A percentile compares a stretch with the other conserved stretches of the same genome.
These are phyloP conservation scores for Eublepharis macularius DNA, from an alignment of 2,113 vertebrate species.

Conservation along the genomic window DNA sequence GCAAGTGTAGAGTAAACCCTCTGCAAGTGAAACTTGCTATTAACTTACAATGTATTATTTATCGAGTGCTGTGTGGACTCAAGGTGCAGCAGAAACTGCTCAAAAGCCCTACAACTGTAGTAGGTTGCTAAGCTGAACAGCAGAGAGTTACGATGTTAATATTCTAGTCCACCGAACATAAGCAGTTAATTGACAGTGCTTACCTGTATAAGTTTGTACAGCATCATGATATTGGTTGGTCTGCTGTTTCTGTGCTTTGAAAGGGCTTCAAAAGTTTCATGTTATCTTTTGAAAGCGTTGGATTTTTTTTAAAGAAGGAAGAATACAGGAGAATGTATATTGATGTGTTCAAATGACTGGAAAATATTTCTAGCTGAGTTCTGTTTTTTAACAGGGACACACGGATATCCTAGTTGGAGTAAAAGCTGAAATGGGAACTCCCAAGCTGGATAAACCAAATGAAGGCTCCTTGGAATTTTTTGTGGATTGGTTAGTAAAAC, in stretches of 20 bases:
- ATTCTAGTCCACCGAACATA: not conserved
- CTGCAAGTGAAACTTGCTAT: not conserved
- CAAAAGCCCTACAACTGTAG: not conserved
- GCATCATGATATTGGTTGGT: not conserved
- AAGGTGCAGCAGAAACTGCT: not conserved
- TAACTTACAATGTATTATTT: not conserved
- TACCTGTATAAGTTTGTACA: not conserved
- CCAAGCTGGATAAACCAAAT: slow-evolving; percentile 82
- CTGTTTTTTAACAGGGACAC: slow-evolving; percentile 81
- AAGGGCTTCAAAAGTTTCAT: not conserved
- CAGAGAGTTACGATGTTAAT: not conserved
- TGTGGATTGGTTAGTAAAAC: slow-evolving; percentile 90
- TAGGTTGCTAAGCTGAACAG: not conserved
- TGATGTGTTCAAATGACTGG: not conserved
- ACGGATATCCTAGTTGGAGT: slow-evolving; percentile 93
- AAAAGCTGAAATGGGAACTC: slow-evolving; percentile 95
- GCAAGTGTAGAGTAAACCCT: slow-evolving; percentile 8
- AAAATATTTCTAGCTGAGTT: not conserved
- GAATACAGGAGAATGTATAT: accelerated
- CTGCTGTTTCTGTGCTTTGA: not conserved
- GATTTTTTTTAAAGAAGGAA: not conserved
- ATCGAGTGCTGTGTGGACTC: not conserved
- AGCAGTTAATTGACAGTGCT: not conserved
- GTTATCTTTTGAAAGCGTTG: not conserved
- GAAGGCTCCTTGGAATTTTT: slow-evolving; percentile 97